Base-by-base conservation (phyloP, 2,113 vertebrate species). In the Poeciliopsis retropinna region DNA sequence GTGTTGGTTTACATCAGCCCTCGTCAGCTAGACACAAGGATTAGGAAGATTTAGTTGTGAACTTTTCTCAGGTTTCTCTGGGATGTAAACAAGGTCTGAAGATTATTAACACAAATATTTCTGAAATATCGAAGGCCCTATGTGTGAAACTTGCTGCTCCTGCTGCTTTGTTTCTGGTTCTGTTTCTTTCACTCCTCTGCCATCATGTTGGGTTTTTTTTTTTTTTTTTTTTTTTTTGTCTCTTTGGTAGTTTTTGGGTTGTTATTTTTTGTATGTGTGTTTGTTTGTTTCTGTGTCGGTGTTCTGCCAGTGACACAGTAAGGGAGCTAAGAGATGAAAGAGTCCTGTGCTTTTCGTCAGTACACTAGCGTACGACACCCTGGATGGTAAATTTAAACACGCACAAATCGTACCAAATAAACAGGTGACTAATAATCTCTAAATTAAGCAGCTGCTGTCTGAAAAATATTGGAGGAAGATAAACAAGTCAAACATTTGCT, bases 101-200 rank as follows among this genome's bases (percentile, higher is more conserved):
- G 25, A 65, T 57, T 54, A 78, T 72, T 63, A 22, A 68, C 63
- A 30, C 67, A 31, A 37, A 78, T 62, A 37, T 73, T 79, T 83
- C 22, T 72, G 70, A 89, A 34, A 54, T 84, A 34, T 85, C 61
- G 47, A 75, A 76, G 70, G 82, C 82, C 54, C 62, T 37, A 28
- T 82, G 84, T 79, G 76, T 78, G 60, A 73, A 81, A 80, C n/a
- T n/a, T 75, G 85, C 77, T n/a, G 63, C 87, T 84, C 64, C 83
- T 79, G 82, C 83, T 85, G 79, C 85, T 91, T 89, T 89, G 68
- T 87, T 92, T 88, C 86, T 78, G 88, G 85, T 79, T 85, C 83
- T 15, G 17, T 65, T 66, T 84, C 70, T 84, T 82, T 78, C 81
- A 87, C 82, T 88, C 81, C 79, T 81, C 76, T 85, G 72, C 79